Percentiles rank a stretch among this genome's conserved stretches.
These are phyloP conservation scores for Drosophila repleta DNA, from an alignment of 1,140 invertebrate species.

Conservation along the genomic window DNA sequence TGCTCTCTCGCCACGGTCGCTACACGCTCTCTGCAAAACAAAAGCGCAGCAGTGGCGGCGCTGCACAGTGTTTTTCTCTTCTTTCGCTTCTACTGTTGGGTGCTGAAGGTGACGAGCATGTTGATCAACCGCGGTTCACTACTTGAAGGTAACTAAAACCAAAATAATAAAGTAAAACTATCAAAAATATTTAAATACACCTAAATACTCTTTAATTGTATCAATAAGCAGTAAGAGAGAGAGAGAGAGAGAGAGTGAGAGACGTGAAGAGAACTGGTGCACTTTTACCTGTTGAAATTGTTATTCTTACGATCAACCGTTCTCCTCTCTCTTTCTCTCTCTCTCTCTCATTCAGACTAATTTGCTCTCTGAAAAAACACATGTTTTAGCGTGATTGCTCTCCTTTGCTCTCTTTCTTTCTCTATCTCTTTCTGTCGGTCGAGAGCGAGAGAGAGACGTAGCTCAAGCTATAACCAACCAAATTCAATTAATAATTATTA, in stretches of 20 bases:
- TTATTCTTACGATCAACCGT: background rate
- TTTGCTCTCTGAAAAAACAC: slow-evolving; percentile 7
- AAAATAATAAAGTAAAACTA: no score
- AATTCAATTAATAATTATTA: slow-evolving; percentile 42
- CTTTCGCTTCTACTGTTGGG: slow-evolving; percentile 65
- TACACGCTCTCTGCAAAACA: slow-evolving; percentile 5
- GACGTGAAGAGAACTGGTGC: slow-evolving; percentile 2
- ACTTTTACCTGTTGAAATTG: slow-evolving; percentile 20
- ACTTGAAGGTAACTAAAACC: slow-evolving; percentile 60
- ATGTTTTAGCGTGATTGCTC: background rate
- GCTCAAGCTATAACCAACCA: background rate
- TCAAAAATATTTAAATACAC: no score
- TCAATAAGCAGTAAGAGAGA: background rate
- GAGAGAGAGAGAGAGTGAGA: no score
- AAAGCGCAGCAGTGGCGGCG: slow-evolving; percentile 49
- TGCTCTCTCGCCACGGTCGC: slow-evolving; percentile 7
- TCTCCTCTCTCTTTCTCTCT: background rate
- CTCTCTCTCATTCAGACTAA: background rate
- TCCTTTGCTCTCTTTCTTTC: background rate
- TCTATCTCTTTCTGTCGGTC: slow-evolving; percentile 1
- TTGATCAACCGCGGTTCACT: slow-evolving; percentile 73
- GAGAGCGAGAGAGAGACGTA: background rate
- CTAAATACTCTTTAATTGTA: slow-evolving; percentile 21
- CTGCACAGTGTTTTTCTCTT: slow-evolving; percentile 67
- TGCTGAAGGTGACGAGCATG: slow-evolving; percentile 65